Conservation (phyloP, 2,113 vertebrate species). For the Serinus canaria region DNA sequence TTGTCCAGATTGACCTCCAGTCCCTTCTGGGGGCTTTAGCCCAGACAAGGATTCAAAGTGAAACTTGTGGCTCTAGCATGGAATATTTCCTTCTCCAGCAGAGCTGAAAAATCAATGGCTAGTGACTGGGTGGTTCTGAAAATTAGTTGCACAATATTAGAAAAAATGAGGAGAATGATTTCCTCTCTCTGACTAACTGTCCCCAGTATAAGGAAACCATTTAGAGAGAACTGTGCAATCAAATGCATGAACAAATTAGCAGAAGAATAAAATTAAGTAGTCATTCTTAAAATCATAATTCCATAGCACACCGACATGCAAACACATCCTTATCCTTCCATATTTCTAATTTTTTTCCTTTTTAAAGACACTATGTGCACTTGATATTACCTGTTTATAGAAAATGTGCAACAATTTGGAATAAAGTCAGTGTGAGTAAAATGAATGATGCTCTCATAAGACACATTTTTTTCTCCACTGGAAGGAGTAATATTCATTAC, state of each 20-base stretch:
- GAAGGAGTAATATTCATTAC: not conserved
- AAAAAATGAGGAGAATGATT: not conserved
- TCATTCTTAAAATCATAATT: not conserved
- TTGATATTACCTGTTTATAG: not conserved
- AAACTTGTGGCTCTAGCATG: not conserved
- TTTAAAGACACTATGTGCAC: not conserved
- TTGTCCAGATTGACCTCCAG: not conserved
- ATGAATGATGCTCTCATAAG: not conserved
- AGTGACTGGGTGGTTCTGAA: not conserved
- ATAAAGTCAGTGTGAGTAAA: not conserved
- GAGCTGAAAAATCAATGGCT: not conserved
- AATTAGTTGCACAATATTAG: not conserved
- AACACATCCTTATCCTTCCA: not conserved
- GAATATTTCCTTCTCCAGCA: not conserved
- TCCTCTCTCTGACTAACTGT: not conserved
- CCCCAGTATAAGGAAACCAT: accelerated
- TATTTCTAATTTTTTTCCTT: not conserved
- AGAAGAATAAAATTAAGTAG: not conserved
- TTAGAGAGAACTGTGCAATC: not conserved
- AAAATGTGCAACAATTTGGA: not conserved
- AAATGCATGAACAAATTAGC: not conserved
- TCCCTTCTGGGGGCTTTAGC: not conserved
- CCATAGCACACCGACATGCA: not conserved
- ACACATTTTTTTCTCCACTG: not conserved
- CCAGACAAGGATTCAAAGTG: not conserved